Evolutionary conservation across 2,797 vertebrate genomes (phyloP), one percentile per base, ranked within the genome.

Genomic region (Taeniopygia guttata): DNA sequence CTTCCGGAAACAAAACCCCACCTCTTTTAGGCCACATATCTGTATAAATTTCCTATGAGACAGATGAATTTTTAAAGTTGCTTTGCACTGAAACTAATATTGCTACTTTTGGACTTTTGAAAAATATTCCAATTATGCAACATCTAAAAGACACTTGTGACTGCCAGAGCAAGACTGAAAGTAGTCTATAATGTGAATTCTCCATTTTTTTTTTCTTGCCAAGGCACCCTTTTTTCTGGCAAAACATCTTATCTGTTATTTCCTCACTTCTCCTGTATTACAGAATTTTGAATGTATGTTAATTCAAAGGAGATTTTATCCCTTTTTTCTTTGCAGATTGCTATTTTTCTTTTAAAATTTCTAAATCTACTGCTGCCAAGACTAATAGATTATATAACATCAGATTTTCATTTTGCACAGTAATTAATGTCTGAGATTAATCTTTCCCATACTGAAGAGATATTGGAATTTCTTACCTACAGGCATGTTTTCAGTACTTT

Each of bases 391-490:
- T 92, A 87, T 94, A 95, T 66, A 93, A 69, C 70, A 79, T 70
- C 62, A 94, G 83, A 86, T 96, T 91, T 97, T 96, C 91, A 97
- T 86, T 96, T 93, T 96, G 86, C 75, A 90, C 20, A 60, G 68
- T 92, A 94, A 97, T 97, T 95, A 95, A 95, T 90, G 92, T 93
- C 93, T 95, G 63, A 91, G 88, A 92, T 95, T 94, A 96, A 96
- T 84, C 87, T 93, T 94, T 94, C 79, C 80, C 91, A 95, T 90
- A 90, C 87, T 81, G 77, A 59, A 91, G 80, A 96, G 42, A 89
- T 96, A 90, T 63, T 93, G 85, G 94, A 84, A 84, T 96, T 96
- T 97, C 93, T 92, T 94, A 95, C 94, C 91, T 93, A 95, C 68
- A 82, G 84, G 90, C 91, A 90, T 85, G 77, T 96, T 96, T 97